Base-by-base conservation (phyloP, 2,797 vertebrate genomes). In the Valencia hispanica region DNA sequence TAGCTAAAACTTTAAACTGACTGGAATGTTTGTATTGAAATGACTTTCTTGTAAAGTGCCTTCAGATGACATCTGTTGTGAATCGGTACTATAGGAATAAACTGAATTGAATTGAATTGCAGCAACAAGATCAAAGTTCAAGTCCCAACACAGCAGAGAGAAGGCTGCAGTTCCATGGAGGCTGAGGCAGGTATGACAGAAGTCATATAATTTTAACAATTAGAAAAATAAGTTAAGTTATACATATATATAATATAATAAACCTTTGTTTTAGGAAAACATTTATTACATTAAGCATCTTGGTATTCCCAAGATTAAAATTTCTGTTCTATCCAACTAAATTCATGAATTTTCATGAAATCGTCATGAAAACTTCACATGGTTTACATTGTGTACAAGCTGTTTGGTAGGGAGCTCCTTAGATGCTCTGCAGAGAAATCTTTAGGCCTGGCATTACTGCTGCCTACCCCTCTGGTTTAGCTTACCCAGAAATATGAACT, bases 401-500 rank as follows among this genome's bases (percentile, higher is more conserved):
- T 82, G 55, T 45, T 48, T 53, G 68, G 48, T 73, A 74, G 43
- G 0, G 8, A 75, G 48, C 18, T 18, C 32, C n/a, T 57, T n/a
- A 22, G 36, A 41, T 75, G 39, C 45, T 75, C 12, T 41, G 70
- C 27, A 1, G 41, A 82, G 32, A 59, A 66, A 61, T 39, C 30
- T 76, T 78, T 43, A 73, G 77, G 76, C 36, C 74, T 85, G 57
- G 51, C 11, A 39, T 83, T 78, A 85, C 81, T 77, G 75, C 82
- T 74, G 71, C 57, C 10, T 36, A 77, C 76, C 71, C 41, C 63
- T 80, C 47, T 68, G 75, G 69, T 75, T 88, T 72, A 73, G 34
- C 55, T 18, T 83, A 77, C 50, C 85, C 57, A 83, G 85, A 92
- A 87, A 83, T 84, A 80, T 75, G 45, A 87, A 80, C 70, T 78